Evolutionary conservation across 2,113 vertebrate species (phyloP).

Genomic region (Coryphaenoides rupestris): DNA sequence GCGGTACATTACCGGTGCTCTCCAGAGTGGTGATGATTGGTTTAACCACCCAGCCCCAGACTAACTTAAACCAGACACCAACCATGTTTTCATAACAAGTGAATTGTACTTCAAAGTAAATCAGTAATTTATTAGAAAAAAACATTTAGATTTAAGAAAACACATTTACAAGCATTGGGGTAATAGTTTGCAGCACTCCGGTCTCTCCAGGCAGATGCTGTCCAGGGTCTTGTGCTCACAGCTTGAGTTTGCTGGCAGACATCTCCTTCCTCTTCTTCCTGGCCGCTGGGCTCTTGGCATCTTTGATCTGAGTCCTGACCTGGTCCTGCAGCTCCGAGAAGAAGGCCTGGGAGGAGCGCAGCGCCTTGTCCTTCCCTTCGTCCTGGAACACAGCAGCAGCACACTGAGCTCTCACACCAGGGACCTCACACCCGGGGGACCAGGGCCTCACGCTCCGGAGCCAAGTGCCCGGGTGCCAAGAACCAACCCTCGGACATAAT

Average conservation of each 20-base stretch:
- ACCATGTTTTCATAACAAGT: no score
- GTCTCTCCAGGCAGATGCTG: constrained; percentile 52
- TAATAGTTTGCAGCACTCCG: constrained; percentile 24
- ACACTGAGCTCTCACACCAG: not conserved
- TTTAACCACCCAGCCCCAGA: no score
- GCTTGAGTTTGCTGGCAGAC: constrained; percentile 87
- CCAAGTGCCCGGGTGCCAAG: no score
- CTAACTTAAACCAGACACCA: no score
- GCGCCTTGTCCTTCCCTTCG: constrained; percentile 89
- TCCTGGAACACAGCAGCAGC: constrained; percentile 71
- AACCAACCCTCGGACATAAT: no score
- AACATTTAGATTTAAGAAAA: constrained; percentile 21
- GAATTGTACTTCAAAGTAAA: not conserved
- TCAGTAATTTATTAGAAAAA: not conserved
- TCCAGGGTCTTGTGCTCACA: constrained; percentile 62
- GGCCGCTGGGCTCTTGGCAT: constrained; percentile 71
- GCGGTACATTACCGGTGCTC: no score
- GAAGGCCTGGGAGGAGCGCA: constrained; percentile 92
- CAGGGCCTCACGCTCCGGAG: no score
- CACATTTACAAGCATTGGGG: constrained; percentile 29
- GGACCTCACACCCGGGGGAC: no score
- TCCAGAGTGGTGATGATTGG: no score
- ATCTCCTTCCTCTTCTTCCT: constrained; percentile 79
- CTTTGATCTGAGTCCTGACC: constrained; percentile 89
- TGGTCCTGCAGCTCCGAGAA: constrained; percentile 96